Evolutionary conservation across 53 echinoderm and acorn worm species (phyloP).

Genomic region (Crossaster papposus): DNA sequence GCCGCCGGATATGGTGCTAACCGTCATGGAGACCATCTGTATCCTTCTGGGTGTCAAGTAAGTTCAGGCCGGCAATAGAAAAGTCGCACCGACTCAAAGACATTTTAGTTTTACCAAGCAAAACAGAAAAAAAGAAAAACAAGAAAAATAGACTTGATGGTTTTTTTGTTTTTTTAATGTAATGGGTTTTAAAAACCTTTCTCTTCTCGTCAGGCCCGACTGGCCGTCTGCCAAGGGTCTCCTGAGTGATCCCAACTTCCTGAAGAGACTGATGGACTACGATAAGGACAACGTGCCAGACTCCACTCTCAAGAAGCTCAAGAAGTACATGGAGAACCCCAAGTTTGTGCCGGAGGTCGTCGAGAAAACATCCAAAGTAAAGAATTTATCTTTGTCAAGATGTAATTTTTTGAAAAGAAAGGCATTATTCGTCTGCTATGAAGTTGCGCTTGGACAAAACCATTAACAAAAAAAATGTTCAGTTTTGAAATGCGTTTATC

Average conservation of each 20-base stretch:
- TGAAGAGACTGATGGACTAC: slow-evolving; percentile 93
- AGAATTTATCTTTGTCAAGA: not conserved
- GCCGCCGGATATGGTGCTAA: slow-evolving; percentile 96
- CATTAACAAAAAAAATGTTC: no score
- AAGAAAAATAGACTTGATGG: no score
- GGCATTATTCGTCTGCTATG: not conserved
- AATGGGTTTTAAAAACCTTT: no score
- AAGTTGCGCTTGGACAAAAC: no score
- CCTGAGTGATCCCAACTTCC: slow-evolving; percentile 89
- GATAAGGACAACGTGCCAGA: slow-evolving; percentile 98
- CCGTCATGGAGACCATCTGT: slow-evolving; percentile 98
- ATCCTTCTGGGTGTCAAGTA: slow-evolving; percentile 90
- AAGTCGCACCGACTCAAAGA: no score
- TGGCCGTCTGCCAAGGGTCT: slow-evolving; percentile 91
- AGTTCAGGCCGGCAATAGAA: no score
- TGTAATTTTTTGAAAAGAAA: no score
- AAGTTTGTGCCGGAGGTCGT: slow-evolving; percentile 98
- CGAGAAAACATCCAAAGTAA: slow-evolving; percentile 98
- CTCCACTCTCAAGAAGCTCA: slow-evolving; percentile 85
- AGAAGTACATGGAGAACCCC: slow-evolving; percentile 99
- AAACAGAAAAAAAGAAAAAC: no score
- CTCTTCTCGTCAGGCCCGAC: slow-evolving; percentile 73
- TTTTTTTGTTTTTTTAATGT: no score
- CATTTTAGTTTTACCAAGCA: no score
- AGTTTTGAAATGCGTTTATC: no score